Base-by-base conservation (phyloP, 2,797 vertebrate species). In the Microctenopoma lineatum region DNA sequence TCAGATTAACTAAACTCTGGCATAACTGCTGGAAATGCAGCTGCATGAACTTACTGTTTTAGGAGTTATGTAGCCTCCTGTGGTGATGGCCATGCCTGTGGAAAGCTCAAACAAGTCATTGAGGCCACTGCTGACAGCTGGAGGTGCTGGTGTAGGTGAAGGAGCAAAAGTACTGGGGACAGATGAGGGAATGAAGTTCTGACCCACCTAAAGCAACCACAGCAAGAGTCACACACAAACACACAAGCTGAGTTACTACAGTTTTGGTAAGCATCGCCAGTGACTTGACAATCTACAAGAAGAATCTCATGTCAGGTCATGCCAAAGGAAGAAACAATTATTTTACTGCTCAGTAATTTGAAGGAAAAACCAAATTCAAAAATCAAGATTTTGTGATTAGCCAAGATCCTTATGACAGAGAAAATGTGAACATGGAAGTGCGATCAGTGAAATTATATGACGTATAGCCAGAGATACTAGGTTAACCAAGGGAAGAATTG, bases 21-120 rank as follows among this genome's bases (percentile, higher is more conserved):
- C 12, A 27, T 6, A 7, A 7, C 2, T 45, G 29, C 29, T 41
- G 13, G 21, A 18, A 14, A 2, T 10, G 11, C 7, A 1, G 1
- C 5, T 12, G 41, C 36, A 59, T 68, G 66, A 78, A 95, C 97
- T 94, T 91, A 99, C 98, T 70, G 96, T 92, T 92, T 99, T 99
- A 0, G 95, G 87, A 18, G 94, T 83, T 54, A 94, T 89, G 7
- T 94, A 95, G 84, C 97, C 97, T 68, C 98, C 98, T 0, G 96
- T 95, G 61, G 96, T 95, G 94, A 93, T 95, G 91, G 96, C 96
- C 92, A 99, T 98, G 58, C 96, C 95, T 0, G 96, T 93, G 2
- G 97, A 97, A 59, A 99, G 95, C 81, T 99, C 98, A 44, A 99
- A 99, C 74, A 99, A 91, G 87, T 99, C 98, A 38, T 96, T 99